phyloP scores from a whole-genome alignment of 2,888 invertebrate genomes.

The Apomyelois bistriatella region DNA sequence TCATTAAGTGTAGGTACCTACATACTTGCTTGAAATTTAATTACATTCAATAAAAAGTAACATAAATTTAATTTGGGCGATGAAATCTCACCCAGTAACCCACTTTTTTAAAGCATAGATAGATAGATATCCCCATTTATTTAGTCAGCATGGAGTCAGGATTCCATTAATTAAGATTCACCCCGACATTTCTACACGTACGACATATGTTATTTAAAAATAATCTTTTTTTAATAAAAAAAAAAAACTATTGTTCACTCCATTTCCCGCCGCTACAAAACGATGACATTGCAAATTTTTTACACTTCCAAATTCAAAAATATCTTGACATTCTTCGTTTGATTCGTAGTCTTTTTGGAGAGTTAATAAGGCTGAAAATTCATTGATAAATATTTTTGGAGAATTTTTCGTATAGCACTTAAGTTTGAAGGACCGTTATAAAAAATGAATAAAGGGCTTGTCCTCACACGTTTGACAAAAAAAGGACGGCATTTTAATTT shows the following conservation, averaged over 20 bases:
- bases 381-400: background rate
- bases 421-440: constrained; percentile 37
- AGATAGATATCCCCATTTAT: too few relatives aligned
- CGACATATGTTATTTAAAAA: background rate
- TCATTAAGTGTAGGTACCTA: too few relatives aligned
- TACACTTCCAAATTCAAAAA: constrained; percentile 19
- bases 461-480: constrained; percentile 50
- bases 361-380: background rate
- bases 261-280: constrained; percentile 40
- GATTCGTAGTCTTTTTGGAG: background rate
- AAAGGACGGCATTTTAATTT: constrained; percentile 59
- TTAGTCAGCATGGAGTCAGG: background rate
- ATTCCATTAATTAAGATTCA: constrained; percentile 16
- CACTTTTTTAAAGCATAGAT: too few relatives aligned
- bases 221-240: background rate
- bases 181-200: constrained; percentile 7
- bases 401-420: background rate
- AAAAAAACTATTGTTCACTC: constrained; percentile 26
- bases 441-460: constrained; percentile 43
- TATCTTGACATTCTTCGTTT: too few relatives aligned
- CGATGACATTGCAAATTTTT: constrained; percentile 55
- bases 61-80: too few relatives aligned
- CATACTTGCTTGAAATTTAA: too few relatives aligned
- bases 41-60: too few relatives aligned
- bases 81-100: too few relatives aligned